Conservation (phyloP, 2,888 invertebrate genomes). For the Apotomis betuletana region DNA sequence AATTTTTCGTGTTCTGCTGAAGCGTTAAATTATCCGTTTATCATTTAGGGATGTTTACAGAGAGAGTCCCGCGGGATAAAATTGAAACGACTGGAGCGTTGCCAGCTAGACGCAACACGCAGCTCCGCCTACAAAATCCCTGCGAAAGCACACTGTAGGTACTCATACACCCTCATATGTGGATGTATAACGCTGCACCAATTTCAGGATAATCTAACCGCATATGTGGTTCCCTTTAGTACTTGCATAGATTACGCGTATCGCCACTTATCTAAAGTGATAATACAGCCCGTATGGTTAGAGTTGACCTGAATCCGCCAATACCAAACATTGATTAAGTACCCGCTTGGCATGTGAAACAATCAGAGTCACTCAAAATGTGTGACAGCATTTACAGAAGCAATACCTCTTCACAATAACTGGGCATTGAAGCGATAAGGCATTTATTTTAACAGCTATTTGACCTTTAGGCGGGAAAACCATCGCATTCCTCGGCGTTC, state of each 20-base stretch:
- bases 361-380: not conserved
- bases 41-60: slow-evolving; percentile 82
- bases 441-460: slow-evolving; percentile 20
- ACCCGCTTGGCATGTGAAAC: slow-evolving; percentile 1
- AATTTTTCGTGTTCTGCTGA: slow-evolving; percentile 73
- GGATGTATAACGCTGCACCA: not conserved
- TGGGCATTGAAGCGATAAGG: not conserved
- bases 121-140: slow-evolving; percentile 51
- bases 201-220: slow-evolving; percentile 12
- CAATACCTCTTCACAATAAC: not conserved
- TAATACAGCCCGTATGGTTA: slow-evolving; percentile 19
- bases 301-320: slow-evolving; percentile 16
- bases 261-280: slow-evolving; percentile 18
- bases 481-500: slow-evolving; percentile 47
- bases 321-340: slow-evolving; percentile 1
- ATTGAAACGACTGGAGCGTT: slow-evolving; percentile 81
- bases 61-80: slow-evolving; percentile 72
- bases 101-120: slow-evolving; percentile 68
- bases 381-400: not conserved
- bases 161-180: slow-evolving; percentile 41
- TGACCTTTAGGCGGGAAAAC: slow-evolving; percentile 32
- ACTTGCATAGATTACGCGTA: slow-evolving; percentile 17
- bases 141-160: slow-evolving; percentile 36
- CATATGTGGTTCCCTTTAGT: slow-evolving; percentile 1
- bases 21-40: slow-evolving; percentile 81